These are phyloP conservation scores for Pelvicachromis taeniatus DNA, from an alignment of 2,113 vertebrate species.

Conservation along the genomic window DNA sequence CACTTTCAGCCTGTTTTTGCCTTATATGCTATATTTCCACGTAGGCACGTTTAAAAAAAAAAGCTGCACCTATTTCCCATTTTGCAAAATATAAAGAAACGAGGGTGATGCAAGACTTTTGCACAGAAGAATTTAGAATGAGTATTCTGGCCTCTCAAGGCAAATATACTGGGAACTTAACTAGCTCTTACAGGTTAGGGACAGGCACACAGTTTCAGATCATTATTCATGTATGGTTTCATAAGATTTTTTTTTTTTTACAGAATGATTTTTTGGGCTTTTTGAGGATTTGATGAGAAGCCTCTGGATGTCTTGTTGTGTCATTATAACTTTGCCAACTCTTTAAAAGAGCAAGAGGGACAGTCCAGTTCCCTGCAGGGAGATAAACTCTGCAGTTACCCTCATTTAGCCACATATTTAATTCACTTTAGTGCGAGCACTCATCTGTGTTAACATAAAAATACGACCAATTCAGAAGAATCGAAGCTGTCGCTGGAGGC, in stretches of 20 bases:
- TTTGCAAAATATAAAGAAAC: background rate
- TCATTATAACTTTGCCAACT: background rate
- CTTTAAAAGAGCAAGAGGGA: background rate
- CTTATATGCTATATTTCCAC: background rate
- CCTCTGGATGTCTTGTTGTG: background rate
- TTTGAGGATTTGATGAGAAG: background rate
- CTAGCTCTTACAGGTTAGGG: background rate
- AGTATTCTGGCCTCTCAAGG: background rate
- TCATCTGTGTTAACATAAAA: background rate
- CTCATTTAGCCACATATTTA: constrained; percentile 2
- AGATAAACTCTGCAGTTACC: background rate
- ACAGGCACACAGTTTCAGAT: background rate
- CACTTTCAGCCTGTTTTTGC: background rate
- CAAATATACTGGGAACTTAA: background rate
- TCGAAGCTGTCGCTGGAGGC: background rate
- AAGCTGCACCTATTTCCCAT: background rate
- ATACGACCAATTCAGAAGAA: background rate
- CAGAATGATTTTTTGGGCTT: background rate
- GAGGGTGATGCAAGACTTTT: background rate
- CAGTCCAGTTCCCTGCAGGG: background rate
- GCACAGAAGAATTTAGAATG: background rate
- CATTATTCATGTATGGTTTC: background rate
- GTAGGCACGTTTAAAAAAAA: background rate
- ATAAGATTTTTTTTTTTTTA: background rate
- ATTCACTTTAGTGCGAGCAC: background rate